A percentile compares a stretch with the other conserved stretches of the same genome.
Evolutionary conservation across 2,888 invertebrate species (phyloP).

Genomic region (Melikaiella ostensackeni): DNA sequence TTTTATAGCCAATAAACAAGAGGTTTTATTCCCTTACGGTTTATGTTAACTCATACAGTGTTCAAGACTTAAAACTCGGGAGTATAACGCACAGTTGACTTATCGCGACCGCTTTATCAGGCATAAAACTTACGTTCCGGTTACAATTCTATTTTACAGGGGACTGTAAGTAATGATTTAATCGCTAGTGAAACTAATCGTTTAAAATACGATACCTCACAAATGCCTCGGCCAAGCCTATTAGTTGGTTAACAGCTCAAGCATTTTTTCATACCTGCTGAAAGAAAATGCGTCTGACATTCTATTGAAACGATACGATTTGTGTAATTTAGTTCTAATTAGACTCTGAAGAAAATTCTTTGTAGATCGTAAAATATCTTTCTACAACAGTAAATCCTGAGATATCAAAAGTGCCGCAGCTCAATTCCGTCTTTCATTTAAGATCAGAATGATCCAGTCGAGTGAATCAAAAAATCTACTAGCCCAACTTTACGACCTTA

Average conservation of each 20-base stretch:
- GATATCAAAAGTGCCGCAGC: too few relatives aligned
- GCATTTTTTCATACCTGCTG: background rate
- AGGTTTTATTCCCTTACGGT: constrained; percentile 1
- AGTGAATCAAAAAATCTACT: too few relatives aligned
- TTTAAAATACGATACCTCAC: constrained; percentile 34
- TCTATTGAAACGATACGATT: constrained; percentile 13
- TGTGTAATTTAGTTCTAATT: constrained; percentile 39
- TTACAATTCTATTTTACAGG: constrained; percentile 32
- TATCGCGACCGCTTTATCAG: constrained; percentile 30
- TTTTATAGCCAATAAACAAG: constrained; percentile 23
- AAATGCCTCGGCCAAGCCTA: constrained; percentile 30
- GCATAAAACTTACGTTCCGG: constrained; percentile 28
- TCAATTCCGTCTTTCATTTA: too few relatives aligned
- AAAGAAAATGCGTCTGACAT: background rate
- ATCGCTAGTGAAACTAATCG: constrained; percentile 36
- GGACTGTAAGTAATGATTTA: constrained; percentile 28
- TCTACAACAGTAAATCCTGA: background rate
- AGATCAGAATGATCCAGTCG: too few relatives aligned
- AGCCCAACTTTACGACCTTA: too few relatives aligned
- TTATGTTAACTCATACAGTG: background rate
- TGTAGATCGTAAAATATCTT: background rate
- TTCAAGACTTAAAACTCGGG: background rate
- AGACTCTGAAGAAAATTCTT: background rate
- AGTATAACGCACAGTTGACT: constrained; percentile 14
- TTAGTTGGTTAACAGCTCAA: constrained; percentile 33